Base-by-base conservation (phyloP, 2,888 invertebrate species). In the Tricholauxania praeusta region DNA sequence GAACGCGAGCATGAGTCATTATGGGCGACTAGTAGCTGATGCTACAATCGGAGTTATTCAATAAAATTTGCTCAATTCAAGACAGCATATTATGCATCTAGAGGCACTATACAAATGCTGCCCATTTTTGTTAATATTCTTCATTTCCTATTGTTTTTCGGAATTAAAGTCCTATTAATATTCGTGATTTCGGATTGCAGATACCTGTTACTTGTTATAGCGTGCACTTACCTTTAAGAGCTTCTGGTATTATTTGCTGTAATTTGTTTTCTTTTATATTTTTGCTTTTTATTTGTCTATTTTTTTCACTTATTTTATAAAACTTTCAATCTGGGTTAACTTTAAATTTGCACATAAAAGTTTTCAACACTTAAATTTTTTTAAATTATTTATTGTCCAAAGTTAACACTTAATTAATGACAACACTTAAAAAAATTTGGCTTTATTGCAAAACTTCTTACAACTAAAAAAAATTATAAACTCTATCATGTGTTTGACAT, bases 341-440 rank as follows among this genome's bases (percentile, higher is more conserved):
- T 63, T 10, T 28, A 65, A 71, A 72, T 74, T 71, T 74, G 57
- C 74, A 64, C 69, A 65, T 66, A 53, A 66, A 69, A 77, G 76
- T 79, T 63, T 47, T 67, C 63, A 66, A 75, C 72, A 71, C 59
- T 75, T 51, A 63, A 60, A 49, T 15, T 68, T 66, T 71, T 77
- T 65, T 74, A 74, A 59, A 70, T 55, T 67, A 4, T 74, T 62
- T 51, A 60, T 75, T 62, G 70, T 74, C 75, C 66, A 75, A 77
- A 74, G 51, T 62, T 59, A 48, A 77, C 75, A 68, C 52, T 63
- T 49, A 72, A 71, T 75, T 47, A 62, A 72, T 74, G 64, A 75
- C 76, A 74, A 75, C 75, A 77, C 76, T 75, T 72, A 75, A 72
- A 63, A 72, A 63, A 71, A 74, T 77, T 77, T 74, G 57, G 73